Evolutionary conservation across 92 coral and sea anemone species (phyloP).

Genomic region (Zoanthus gigantus): DNA sequence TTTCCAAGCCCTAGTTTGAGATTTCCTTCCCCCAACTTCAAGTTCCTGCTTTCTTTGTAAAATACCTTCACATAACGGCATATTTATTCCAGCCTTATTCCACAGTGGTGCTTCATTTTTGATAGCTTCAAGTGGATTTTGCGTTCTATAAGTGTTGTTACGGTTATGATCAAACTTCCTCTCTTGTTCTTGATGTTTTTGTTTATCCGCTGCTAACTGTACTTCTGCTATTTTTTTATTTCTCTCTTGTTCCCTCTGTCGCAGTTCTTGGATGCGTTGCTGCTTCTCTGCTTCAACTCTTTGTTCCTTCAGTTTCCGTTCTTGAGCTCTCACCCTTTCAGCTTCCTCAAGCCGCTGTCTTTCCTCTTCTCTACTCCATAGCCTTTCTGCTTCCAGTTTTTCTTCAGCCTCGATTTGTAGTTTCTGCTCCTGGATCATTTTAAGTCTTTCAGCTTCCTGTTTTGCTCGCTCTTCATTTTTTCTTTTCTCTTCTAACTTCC

Average conservation of each 20-base stretch:
- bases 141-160: conserved; percentile 17
- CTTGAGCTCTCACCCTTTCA: conserved; percentile 30
- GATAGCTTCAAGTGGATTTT: conserved; percentile 51
- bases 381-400: conserved; percentile 31
- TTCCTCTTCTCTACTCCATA: conserved; percentile 44
- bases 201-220: conserved; percentile 29
- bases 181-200: conserved; percentile 42
- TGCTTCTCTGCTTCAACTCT: conserved; percentile 46
- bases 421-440: conserved; percentile 31
- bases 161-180: conserved; percentile 33
- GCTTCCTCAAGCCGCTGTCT: conserved; percentile 39
- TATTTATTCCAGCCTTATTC: conserved; percentile 15
- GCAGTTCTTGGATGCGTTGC: conserved; percentile 30
- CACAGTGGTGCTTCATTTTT: conserved; percentile 47
- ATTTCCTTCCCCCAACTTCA: conserved; percentile 74
- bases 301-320: conserved; percentile 43
- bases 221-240: conserved; percentile 45
- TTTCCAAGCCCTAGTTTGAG: conserved; percentile 82
- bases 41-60: conserved; percentile 90
- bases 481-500: conserved; percentile 46
- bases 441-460: conserved; percentile 2
- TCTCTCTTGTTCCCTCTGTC: conserved; percentile 39
- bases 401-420: conserved; percentile 23
- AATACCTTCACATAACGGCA: conserved; percentile 72
- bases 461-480: conserved; percentile 6